Evolutionary conservation across 1,140 invertebrate species (phyloP).

Genomic region (Lerema accius): DNA sequence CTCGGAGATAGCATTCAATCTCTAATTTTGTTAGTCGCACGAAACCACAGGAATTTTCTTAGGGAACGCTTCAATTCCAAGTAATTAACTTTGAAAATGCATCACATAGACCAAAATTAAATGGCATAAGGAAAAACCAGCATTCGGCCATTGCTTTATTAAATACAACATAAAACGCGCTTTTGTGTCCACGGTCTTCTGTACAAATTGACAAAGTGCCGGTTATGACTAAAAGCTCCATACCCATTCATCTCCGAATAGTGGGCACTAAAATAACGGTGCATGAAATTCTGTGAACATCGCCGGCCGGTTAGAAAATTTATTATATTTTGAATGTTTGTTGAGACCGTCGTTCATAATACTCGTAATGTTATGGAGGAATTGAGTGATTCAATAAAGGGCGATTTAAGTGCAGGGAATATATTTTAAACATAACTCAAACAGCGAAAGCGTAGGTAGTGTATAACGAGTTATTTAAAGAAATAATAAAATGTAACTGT

Average conservation of each 20-base stretch:
- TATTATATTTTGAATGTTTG: constrained; percentile 3
- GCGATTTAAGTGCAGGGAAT: not conserved
- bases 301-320: constrained; percentile 10
- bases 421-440: constrained; percentile 12
- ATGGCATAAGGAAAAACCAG: constrained; percentile 11
- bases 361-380: too few relatives aligned
- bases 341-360: not conserved
- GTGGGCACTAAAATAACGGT: constrained; percentile 32
- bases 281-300: constrained; percentile 15
- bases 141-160: constrained; percentile 29
- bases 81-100: too few relatives aligned
- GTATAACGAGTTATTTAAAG: too few relatives aligned
- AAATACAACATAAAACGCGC: constrained; percentile 25
- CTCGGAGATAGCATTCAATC: too few relatives aligned
- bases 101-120: not conserved
- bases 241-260: constrained; percentile 24
- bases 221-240: constrained; percentile 34
- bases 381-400: not conserved
- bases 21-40: too few relatives aligned
- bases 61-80: not conserved
- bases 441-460: too few relatives aligned
- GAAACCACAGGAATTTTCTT: not conserved
- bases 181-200: constrained; percentile 26
- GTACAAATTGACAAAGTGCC: constrained; percentile 33
- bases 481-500: too few relatives aligned